A percentile compares a stretch with the other conserved stretches of the same genome.
These are phyloP conservation scores for Sylvia borin DNA, from an alignment of 2,797 vertebrate genomes.

Conservation along the genomic window DNA sequence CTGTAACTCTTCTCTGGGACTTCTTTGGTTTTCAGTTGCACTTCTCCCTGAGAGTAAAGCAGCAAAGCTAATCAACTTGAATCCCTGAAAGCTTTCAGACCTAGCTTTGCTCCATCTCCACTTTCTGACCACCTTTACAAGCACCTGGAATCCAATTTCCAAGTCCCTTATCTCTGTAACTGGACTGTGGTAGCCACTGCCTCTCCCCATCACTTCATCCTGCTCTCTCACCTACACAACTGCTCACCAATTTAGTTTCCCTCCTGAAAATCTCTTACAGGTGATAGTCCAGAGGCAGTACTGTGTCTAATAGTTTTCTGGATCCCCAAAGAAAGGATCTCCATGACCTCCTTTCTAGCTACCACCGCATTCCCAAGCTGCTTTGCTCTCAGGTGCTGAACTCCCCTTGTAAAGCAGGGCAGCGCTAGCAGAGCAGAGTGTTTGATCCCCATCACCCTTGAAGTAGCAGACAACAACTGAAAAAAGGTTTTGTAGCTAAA, in stretches of 20 bases:
- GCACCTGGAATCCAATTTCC: background rate
- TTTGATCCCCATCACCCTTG: background rate
- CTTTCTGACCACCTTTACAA: background rate
- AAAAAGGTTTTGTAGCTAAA: background rate
- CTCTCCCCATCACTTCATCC: background rate
- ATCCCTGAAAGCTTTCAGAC: background rate
- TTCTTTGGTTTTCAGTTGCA: background rate
- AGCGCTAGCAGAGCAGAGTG: background rate
- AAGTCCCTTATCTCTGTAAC: background rate
- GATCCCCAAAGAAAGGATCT: background rate
- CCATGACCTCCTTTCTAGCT: background rate
- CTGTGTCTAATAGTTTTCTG: background rate
- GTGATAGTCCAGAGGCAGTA: background rate
- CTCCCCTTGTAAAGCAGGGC: background rate
- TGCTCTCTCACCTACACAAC: background rate
- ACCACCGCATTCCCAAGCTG: rapidly evolving
- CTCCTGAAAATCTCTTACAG: background rate
- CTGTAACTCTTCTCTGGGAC: background rate
- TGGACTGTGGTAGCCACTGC: background rate
- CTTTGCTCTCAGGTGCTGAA: background rate
- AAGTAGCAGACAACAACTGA: background rate
- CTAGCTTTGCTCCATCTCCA: background rate
- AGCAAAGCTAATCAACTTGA: background rate
- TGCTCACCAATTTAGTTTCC: background rate
- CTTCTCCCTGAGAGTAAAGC: background rate